phyloP scores from a whole-genome alignment of 2,888 invertebrate species.

The Epicampocera succincta region DNA sequence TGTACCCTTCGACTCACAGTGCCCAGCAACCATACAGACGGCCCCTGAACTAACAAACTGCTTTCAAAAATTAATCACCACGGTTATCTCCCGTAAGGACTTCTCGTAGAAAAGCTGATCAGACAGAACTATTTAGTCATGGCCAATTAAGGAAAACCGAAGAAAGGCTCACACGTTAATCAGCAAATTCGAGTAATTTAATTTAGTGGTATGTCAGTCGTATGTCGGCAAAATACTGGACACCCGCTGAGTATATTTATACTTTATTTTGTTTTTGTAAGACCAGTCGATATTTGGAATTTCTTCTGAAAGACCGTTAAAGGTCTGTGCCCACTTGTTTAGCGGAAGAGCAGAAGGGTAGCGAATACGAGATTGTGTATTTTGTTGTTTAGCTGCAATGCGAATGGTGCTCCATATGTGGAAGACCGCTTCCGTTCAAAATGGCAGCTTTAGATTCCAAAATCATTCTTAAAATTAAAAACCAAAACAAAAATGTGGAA shows the following conservation, averaged over 20 bases:
- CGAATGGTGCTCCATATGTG: no score
- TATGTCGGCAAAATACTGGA: constrained; percentile 6
- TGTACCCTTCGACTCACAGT: neutral
- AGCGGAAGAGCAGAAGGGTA: no score
- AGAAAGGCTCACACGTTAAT: constrained; percentile 54
- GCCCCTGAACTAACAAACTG: constrained; percentile 31
- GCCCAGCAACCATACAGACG: neutral
- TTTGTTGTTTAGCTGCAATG: no score
- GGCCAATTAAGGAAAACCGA: constrained; percentile 44
- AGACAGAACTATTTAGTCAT: constrained; percentile 49
- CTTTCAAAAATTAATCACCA: constrained; percentile 47
- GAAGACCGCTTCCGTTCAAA: no score
- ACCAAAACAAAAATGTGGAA: no score
- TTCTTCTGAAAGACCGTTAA: no score
- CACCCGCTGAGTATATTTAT: constrained; percentile 24
- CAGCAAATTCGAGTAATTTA: constrained; percentile 26
- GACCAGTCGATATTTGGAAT: neutral
- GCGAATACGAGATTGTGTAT: no score
- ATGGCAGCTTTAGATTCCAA: no score
- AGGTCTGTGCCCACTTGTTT: no score
- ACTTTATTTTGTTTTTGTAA: neutral
- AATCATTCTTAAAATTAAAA: no score
- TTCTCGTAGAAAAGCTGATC: constrained; percentile 9
- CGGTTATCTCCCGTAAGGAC: constrained; percentile 1
- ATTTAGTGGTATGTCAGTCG: constrained; percentile 4